Evolutionary conservation across 2,113 vertebrate genomes (phyloP).

Genomic region (Columbina picui): DNA sequence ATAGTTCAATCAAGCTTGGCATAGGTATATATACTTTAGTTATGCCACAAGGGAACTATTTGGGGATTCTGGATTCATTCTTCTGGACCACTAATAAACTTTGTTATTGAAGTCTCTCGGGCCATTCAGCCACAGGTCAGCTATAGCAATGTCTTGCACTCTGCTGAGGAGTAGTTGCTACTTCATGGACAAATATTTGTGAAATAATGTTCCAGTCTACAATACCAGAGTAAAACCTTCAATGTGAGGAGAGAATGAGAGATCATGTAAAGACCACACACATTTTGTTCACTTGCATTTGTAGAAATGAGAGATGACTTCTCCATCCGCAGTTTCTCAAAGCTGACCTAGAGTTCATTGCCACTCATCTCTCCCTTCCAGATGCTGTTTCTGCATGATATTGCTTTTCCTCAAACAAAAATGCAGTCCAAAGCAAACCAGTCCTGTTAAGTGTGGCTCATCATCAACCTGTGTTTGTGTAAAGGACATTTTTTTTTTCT

Average conservation of each 20-base stretch:
- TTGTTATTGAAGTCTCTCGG: not conserved
- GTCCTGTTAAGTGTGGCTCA: not conserved
- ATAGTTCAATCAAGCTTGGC: not conserved
- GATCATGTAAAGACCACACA: rapidly evolving
- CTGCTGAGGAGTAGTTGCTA: not conserved
- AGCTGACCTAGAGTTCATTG: not conserved
- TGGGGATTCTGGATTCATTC: not conserved
- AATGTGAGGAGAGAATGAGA: not conserved
- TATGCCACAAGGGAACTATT: not conserved
- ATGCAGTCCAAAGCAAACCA: not conserved
- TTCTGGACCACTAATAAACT: not conserved
- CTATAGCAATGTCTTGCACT: not conserved
- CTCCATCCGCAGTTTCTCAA: not conserved
- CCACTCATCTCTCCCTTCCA: not conserved
- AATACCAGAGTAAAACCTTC: not conserved
- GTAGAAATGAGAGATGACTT: not conserved
- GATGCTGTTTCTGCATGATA: not conserved
- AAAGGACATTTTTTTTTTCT: not conserved
- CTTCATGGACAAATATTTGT: not conserved
- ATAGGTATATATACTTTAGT: not conserved
- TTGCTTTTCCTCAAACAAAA: not conserved
- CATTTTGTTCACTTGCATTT: not conserved
- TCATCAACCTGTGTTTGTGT: not conserved
- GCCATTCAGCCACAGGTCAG: not conserved
- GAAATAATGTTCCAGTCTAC: not conserved